Percentiles rank a stretch among this genome's conserved stretches.
These are phyloP conservation scores for Halictus ligatus DNA, from an alignment of 2,888 invertebrate species.

Conservation along the genomic window DNA sequence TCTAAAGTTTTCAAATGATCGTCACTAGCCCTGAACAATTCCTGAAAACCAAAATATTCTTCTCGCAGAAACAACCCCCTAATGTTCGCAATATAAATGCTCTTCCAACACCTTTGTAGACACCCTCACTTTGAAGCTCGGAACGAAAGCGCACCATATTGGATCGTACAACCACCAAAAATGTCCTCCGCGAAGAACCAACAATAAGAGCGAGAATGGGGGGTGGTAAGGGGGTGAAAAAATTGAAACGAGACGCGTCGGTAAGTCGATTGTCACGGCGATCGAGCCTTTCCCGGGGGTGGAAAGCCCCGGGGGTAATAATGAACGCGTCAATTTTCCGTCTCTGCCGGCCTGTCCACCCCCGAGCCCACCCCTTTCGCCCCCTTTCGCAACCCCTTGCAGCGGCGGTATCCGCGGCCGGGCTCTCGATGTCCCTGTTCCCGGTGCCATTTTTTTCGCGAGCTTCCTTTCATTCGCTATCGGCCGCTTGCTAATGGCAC, in stretches of 20 bases:
- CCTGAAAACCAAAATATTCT: neutral
- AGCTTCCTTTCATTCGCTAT: conserved; percentile 73
- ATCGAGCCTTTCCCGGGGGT: conserved; percentile 26
- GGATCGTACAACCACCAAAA: neutral
- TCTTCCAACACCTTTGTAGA: neutral
- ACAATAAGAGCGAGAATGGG: neutral
- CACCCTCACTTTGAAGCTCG: neutral
- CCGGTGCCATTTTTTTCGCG: conserved; percentile 65
- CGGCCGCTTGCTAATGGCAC: conserved; percentile 76
- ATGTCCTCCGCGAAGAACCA: neutral
- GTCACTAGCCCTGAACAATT: neutral
- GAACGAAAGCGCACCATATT: neutral
- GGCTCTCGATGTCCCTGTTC: conserved; percentile 46
- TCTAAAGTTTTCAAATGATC: neutral
- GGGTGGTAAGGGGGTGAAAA: neutral
- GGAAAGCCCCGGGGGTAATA: conserved; percentile 69
- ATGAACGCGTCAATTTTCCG: conserved; percentile 76
- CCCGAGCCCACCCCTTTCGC: neutral
- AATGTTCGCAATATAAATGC: neutral
- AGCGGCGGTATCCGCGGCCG: conserved; percentile 15
- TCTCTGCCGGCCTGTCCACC: conserved; percentile 62
- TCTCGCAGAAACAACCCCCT: neutral
- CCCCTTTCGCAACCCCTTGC: conserved; percentile 23
- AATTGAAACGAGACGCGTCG: conserved; percentile 27
- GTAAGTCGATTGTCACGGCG: conserved; percentile 48